Evolutionary conservation across 2,797 vertebrate species (phyloP), one percentile per base, ranked within the genome.

Genomic region (Distichodus sexfasciatus): DNA sequence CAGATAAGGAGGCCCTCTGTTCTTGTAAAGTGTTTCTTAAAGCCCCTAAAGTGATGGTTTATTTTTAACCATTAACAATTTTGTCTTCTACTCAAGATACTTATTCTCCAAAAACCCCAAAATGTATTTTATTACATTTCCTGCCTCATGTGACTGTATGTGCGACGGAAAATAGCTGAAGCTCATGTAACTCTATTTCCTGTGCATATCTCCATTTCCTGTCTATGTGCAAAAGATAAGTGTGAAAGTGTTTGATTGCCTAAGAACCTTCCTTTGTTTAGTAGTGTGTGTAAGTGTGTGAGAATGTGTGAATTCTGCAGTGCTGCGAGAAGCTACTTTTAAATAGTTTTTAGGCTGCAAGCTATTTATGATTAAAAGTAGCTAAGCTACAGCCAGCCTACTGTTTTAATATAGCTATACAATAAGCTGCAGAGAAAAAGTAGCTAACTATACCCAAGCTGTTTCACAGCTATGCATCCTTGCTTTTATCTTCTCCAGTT

Each of bases 221-320:
- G 69, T 4, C 43, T 46, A 44, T 53, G 41, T 38, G 21, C 28
- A 41, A 57, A 19, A 53, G 29, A 59, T 17, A 35, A 35, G 9
- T 35, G 48, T 26, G 23, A 43, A 38, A 17, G 4, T 10, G 36
- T 26, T 33, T 15, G 48, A 63, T 62, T 70, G 58, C 67, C 40
- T 29, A 62, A 62, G 21, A 38, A 35, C 26, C 46, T 60, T 69
- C 55, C 66, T 60, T n/a, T n/a, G n/a, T n/a, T n/a, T n/a, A n/a
- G n/a, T n/a, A n/a, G n/a, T n/a, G n/a, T n/a, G n/a, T n/a, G n/a
- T n/a, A n/a, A n/a, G n/a, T n/a, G n/a, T n/a, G n/a, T n/a, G n/a
- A n/a, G n/a, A n/a, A n/a, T n/a, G 67, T 48, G 29, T 35, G 47
- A 29, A n/a, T n/a, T n/a, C 15, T 7, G 12, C 6, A 6, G n/a